Evolutionary conservation across 2,113 vertebrate species (phyloP).

Genomic region (Meriones unguiculatus): DNA sequence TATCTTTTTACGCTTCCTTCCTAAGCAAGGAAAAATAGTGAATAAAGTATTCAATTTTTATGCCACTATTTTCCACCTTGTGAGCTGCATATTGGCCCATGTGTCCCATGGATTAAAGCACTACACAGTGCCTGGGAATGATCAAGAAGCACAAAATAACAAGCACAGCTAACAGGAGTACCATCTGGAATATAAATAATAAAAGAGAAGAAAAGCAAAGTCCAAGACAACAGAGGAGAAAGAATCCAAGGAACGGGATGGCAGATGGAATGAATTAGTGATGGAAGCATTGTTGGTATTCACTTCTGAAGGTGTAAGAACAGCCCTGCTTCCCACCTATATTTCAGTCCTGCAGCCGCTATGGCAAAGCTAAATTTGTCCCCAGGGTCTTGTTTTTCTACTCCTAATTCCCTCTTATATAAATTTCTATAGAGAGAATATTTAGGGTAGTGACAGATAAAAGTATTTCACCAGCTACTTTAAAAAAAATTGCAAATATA

Average conservation of each 20-base stretch:
- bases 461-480: constrained; percentile 21
- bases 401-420: neutral
- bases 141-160: neutral
- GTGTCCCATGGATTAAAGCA: neutral
- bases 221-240: constrained; percentile 59
- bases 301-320: constrained; percentile 34
- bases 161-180: constrained; percentile 27
- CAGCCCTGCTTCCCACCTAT: neutral
- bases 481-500: neutral
- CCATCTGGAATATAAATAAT: constrained; percentile 74
- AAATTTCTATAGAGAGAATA: neutral
- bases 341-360: neutral
- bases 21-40: neutral
- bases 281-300: constrained; percentile 44
- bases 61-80: neutral
- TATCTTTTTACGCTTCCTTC: neutral
- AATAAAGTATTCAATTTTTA: constrained; percentile 5
- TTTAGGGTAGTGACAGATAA: neutral
- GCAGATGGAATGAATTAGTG: constrained; percentile 70
- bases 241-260: constrained; percentile 65
- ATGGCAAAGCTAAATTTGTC: neutral
- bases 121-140: neutral
- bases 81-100: neutral
- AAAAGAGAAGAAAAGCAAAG: neutral
- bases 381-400: neutral